Conservation (phyloP, 2,113 vertebrate species). For the Euleptes europaea region DNA sequence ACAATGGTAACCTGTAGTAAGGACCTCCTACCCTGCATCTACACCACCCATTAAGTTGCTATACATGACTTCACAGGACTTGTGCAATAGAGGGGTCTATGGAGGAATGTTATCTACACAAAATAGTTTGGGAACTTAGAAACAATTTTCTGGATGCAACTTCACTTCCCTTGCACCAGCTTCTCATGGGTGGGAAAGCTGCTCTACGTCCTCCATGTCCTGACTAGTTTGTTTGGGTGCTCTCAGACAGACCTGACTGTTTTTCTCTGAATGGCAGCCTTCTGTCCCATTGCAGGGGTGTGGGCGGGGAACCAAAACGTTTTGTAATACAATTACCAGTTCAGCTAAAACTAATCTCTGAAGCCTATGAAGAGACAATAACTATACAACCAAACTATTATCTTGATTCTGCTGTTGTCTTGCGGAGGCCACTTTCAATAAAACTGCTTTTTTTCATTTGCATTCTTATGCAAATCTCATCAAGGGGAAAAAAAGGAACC, state of each 20-base stretch:
- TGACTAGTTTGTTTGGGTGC: too few species aligned
- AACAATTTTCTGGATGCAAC: not conserved
- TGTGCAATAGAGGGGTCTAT: not conserved
- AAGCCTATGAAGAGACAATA: not conserved
- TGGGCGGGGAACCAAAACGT: not conserved
- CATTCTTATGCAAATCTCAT: not conserved
- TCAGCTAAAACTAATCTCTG: not conserved
- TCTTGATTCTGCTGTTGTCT: too few species aligned
- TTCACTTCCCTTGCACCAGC: not conserved
- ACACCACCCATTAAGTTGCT: not conserved
- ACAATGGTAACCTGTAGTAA: too few species aligned
- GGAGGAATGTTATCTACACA: not conserved
- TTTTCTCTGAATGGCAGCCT: not conserved
- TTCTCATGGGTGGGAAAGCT: too few species aligned
- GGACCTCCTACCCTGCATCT: too few species aligned
- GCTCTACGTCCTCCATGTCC: not conserved
- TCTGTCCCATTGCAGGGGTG: too few species aligned
- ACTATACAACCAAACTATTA: not conserved
- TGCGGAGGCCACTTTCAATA: not conserved
- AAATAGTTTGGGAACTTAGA: not conserved
- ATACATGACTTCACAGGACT: not conserved
- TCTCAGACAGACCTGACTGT: not conserved
- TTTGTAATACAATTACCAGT: not conserved
- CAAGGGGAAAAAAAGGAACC: not conserved
- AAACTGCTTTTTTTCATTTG: not conserved